phyloP scores from a whole-genome alignment of 1,140 invertebrate species.

The Drosophila subobscura region DNA sequence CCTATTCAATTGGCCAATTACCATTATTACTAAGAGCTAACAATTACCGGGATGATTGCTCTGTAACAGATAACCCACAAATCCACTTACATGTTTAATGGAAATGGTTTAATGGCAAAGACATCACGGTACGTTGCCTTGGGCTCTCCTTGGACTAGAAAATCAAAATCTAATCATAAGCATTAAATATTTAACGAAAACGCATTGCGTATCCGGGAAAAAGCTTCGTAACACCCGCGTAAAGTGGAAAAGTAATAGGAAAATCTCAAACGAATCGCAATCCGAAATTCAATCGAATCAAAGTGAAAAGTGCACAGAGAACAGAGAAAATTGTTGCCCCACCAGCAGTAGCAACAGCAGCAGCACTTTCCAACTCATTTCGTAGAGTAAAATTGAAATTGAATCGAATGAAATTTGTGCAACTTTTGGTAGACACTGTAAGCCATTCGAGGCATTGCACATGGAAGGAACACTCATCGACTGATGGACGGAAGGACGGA shows the following conservation, averaged over 20 bases:
- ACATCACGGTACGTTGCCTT: too few relatives aligned
- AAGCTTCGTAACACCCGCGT: slow-evolving; percentile 1
- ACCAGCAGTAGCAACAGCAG: background rate
- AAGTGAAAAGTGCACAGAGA: background rate
- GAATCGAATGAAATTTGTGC: slow-evolving; percentile 47
- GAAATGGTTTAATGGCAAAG: too few relatives aligned
- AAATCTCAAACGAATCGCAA: slow-evolving; percentile 4
- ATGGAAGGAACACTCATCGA: slow-evolving; percentile 27
- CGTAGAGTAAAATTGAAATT: slow-evolving; percentile 28
- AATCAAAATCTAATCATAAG: background rate
- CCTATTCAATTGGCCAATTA: too few relatives aligned
- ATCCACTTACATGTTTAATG: too few relatives aligned
- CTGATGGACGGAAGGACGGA: slow-evolving; percentile 5
- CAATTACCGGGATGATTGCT: too few relatives aligned
- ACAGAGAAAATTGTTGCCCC: background rate
- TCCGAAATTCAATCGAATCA: slow-evolving; percentile 18
- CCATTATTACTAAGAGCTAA: too few relatives aligned
- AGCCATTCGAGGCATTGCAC: slow-evolving; percentile 46
- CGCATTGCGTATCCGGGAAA: slow-evolving; percentile 27
- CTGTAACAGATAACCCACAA: too few relatives aligned
- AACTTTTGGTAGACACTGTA: slow-evolving; percentile 35
- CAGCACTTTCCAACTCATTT: slow-evolving; percentile 38
- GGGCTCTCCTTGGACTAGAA: too few relatives aligned
- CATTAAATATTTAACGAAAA: slow-evolving; percentile 14
- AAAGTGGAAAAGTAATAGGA: too few relatives aligned